Evolutionary conservation across 2,888 invertebrate species (phyloP), one percentile per base, ranked within the genome.

Genomic region (Meandrusa payeni): DNA sequence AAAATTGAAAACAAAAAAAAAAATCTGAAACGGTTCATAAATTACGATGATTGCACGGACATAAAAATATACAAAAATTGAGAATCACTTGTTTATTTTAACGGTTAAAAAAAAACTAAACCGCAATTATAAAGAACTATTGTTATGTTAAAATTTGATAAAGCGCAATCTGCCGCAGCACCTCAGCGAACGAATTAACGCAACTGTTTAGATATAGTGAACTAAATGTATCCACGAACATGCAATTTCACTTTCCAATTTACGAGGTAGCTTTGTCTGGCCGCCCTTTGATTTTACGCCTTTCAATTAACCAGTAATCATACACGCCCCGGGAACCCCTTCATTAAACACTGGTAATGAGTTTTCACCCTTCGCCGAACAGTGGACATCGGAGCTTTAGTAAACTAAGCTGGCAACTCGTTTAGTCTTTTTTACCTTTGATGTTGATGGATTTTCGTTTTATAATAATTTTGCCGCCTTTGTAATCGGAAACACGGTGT

Each of bases 271-370:
- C 71, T 77, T 74, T 76, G 79, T 79, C 66, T 70, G 63, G 56
- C 59, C 61, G 62, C 69, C 64, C 73, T 73, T 69, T 79, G 82
- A 82, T 80, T 85, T 85, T 70, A 73, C 69, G 64, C 75, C 75
- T 80, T 80, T 81, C 83, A 87, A 86, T 87, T 86, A 85, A 78
- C 77, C 72, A 74, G 85, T 85, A 86, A 83, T 83, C 83, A 85
- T 82, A 82, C 76, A 85, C 81, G 77, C 73, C 74, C 71, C 71
- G 67, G 73, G 74, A 69, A 70, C 79, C 81, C 81, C 86, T 87
- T 86, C 78, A 85, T 86, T 81, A 81, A 77, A 75, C 68, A 73
- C 67, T 68, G 71, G 70, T 83, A 85, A 86, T 85, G 83, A 86
- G 83, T 86, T 87, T 86, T 82, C 78, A 76, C 81, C 83, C 85